phyloP scores from a whole-genome alignment of 2,888 invertebrate genomes.

The Lepidocyrtinus sp. region DNA sequence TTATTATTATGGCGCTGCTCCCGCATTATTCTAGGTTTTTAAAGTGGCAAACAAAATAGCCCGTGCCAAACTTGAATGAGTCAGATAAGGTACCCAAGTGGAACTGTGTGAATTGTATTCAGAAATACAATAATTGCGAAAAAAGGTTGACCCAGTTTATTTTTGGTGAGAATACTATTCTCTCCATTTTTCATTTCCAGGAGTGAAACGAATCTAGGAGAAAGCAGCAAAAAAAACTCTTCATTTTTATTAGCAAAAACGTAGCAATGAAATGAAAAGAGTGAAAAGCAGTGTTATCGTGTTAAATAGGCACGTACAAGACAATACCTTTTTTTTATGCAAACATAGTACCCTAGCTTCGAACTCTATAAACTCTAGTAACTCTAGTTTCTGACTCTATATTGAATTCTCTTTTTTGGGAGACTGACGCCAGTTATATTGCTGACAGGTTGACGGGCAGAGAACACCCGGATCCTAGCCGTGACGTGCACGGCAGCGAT shows the following conservation, averaged over 20 bases:
- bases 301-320: not conserved
- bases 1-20: not conserved
- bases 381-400: not conserved
- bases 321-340: too few relatives aligned
- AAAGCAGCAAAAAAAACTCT: not conserved
- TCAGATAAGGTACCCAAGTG: not conserved
- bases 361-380: too few relatives aligned
- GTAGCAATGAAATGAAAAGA: not conserved
- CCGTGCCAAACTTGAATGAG: not conserved
- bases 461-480: constrained; percentile 12
- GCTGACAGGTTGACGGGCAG: constrained; percentile 27
- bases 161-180: not conserved
- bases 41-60: not conserved
- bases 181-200: not conserved
- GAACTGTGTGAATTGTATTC: not conserved
- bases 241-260: not conserved
- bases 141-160: not conserved
- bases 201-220: too few relatives aligned
- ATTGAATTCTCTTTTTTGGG: constrained; percentile 11
- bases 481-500: not conserved
- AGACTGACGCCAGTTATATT: constrained; percentile 32
- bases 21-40: not conserved
- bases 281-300: not conserved
- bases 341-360: not conserved
- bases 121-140: not conserved